Evolutionary conservation across 1,140 invertebrate species (phyloP).

Genomic region (Sinonovacula constricta): DNA sequence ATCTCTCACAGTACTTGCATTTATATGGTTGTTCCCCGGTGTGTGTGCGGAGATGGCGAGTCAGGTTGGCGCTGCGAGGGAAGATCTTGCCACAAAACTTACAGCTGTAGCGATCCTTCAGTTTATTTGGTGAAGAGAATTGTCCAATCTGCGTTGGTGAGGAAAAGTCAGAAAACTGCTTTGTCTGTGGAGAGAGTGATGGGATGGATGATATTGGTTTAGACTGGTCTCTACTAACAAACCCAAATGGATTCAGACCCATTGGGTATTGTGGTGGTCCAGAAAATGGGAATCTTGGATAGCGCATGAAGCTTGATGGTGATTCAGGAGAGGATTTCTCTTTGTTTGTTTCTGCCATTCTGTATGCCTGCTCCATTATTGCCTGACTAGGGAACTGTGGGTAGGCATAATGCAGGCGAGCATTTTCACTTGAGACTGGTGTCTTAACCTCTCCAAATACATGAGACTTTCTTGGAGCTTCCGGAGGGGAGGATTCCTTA

Average conservation of each 20-base stretch:
- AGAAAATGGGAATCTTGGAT: slow-evolving; percentile 62
- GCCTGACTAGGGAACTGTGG: slow-evolving; percentile 65
- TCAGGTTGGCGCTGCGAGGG: slow-evolving; percentile 97
- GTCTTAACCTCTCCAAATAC: slow-evolving; percentile 67
- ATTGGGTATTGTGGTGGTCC: slow-evolving; percentile 37
- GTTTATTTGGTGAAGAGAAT: slow-evolving; percentile 76
- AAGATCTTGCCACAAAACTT: slow-evolving; percentile 97
- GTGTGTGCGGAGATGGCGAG: slow-evolving; percentile 96
- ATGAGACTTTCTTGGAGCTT: slow-evolving; percentile 70
- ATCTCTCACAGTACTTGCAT: slow-evolving; percentile 98
- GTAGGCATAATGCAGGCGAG: slow-evolving; percentile 68
- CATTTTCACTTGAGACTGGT: slow-evolving; percentile 28
- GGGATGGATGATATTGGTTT: slow-evolving; percentile 34
- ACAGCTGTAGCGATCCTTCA: slow-evolving; percentile 95
- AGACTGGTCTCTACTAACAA: slow-evolving; percentile 52
- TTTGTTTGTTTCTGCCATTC: slow-evolving; percentile 61
- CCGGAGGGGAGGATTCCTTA: slow-evolving; percentile 59
- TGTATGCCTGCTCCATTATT: slow-evolving; percentile 64
- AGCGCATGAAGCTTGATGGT: slow-evolving; percentile 35
- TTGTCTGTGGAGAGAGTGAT: slow-evolving; percentile 36
- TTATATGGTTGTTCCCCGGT: slow-evolving; percentile 98
- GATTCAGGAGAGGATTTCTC: slow-evolving; percentile 57
- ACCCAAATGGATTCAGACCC: slow-evolving; percentile 55
- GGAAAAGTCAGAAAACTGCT: slow-evolving; percentile 30
- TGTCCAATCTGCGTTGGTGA: slow-evolving; percentile 28